These are phyloP conservation scores for Adelges cooleyi DNA, from an alignment of 1,140 invertebrate species.

Conservation along the genomic window DNA sequence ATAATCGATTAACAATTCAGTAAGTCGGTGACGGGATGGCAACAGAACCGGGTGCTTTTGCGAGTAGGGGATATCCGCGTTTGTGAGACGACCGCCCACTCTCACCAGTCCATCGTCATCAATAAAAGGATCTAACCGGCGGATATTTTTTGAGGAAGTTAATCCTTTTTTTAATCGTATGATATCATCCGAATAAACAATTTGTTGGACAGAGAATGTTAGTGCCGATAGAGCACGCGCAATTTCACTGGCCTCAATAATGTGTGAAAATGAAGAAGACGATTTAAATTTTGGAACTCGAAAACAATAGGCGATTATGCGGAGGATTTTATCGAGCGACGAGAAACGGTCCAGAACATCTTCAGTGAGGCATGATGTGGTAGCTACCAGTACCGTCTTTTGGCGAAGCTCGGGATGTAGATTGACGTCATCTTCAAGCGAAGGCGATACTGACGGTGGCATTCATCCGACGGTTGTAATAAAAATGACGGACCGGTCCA, in stretches of 20 bases:
- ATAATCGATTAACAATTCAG: neutral
- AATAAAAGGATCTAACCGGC: slow-evolving; percentile 7
- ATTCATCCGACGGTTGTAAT: neutral
- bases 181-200: neutral
- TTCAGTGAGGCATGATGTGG: neutral
- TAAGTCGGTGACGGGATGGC: slow-evolving; percentile 5
- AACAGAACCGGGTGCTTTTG: slow-evolving; percentile 32
- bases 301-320: neutral
- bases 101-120: slow-evolving; percentile 27
- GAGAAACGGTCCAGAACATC: neutral
- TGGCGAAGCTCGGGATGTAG: neutral
- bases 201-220: neutral
- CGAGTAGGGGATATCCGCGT: slow-evolving; percentile 21
- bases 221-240: neutral
- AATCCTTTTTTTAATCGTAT: neutral
- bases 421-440: neutral
- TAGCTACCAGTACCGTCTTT: neutral
- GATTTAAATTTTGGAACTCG: neutral
- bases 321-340: neutral
- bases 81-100: slow-evolving; percentile 31
- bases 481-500: neutral
- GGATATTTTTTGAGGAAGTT: neutral
- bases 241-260: neutral
- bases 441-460: neutral
- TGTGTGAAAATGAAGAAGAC: neutral